Evolutionary conservation across 2,797 vertebrate genomes (phyloP), one percentile per base, ranked within the genome.

Genomic region (Centroberyx gerrardi): DNA sequence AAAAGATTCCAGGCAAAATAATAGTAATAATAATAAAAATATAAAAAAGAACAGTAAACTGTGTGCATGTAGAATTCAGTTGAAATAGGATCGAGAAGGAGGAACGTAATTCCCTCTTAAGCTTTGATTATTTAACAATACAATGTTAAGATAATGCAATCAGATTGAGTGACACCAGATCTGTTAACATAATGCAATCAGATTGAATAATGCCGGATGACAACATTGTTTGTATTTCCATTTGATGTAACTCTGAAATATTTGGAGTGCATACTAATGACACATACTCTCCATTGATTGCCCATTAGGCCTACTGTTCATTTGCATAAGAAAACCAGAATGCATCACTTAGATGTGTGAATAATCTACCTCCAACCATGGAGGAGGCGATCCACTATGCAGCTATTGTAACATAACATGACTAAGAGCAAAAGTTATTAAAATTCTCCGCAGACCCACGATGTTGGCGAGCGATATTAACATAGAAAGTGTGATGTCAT

Each of bases 241-340:
- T 86, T 76, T 69, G 68, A 62, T 62, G 73, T 61, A 61, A 59
- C 31, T 65, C 68, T 80, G 74, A 63, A 76, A 81, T 81, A 88
- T 87, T 81, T 44, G 80, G 70, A 87, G 74, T 78, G 66, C 75
- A 83, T 62, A 75, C 55, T 72, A 68, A 79, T 76, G 73, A 55
- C 27, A 27, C 31, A 52, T 62, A 48, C 80, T 54, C 69, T 60
- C 53, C 1, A 42, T 79, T 90, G 88, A 92, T 88, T 88, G 81
- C 87, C 85, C 73, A 72, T 85, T 87, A 86, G 28, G 49, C 58
- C 22, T n/a, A 49, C 78, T 68, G 73, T 56, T 90, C 62, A 72
- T 83, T 81, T 84, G 76, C 81, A 80, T 65, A 36, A 27, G 53
- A 68, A 69, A 83, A 76, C 74, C 53, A 52, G 72, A 77, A 79